Evolutionary conservation across 2,113 vertebrate genomes (phyloP).

Genomic region (Ageneiosus marmoratus): DNA sequence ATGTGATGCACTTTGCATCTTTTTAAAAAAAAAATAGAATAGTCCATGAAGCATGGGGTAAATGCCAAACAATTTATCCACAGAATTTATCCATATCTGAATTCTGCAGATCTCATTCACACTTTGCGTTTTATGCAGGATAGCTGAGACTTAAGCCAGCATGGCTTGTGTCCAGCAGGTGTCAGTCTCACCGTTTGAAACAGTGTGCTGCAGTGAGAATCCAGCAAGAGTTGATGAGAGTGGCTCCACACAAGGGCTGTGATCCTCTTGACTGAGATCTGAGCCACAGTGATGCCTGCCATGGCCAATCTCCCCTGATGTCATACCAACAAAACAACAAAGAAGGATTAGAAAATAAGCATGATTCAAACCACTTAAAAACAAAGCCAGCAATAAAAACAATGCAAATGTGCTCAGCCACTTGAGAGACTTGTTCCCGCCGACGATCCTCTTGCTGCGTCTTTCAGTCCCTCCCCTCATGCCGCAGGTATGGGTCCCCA

Average conservation of each 20-base stretch:
- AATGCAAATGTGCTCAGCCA: slow-evolving; percentile 33
- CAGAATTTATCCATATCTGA: background rate
- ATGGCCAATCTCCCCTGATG: slow-evolving; percentile 83
- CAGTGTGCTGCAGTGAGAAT: slow-evolving; percentile 86
- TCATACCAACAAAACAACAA: slow-evolving; percentile 9
- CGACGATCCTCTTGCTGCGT: slow-evolving; percentile 75
- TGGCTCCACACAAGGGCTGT: slow-evolving; percentile 83
- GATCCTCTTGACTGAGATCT: slow-evolving; percentile 72
- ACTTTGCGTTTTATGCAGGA: background rate
- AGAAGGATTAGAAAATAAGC: background rate
- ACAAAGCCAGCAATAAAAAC: background rate
- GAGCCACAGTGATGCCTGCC: slow-evolving; percentile 85
- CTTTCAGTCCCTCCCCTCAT: slow-evolving; percentile 68
- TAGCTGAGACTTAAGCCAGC: background rate
- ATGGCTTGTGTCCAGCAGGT: slow-evolving; percentile 38
- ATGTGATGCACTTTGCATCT: background rate
- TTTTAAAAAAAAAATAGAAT: no score
- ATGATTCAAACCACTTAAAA: background rate
- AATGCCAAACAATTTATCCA: background rate
- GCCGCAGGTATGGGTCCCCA: slow-evolving; percentile 67
- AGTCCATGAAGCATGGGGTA: background rate
- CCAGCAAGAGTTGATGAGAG: slow-evolving; percentile 87
- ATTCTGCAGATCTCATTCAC: background rate
- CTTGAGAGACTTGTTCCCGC: slow-evolving; percentile 72
- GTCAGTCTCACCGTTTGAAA: slow-evolving; percentile 79